Evolutionary conservation across 2,113 vertebrate genomes (phyloP).

Genomic region (Ornithorhynchus anatinus): DNA sequence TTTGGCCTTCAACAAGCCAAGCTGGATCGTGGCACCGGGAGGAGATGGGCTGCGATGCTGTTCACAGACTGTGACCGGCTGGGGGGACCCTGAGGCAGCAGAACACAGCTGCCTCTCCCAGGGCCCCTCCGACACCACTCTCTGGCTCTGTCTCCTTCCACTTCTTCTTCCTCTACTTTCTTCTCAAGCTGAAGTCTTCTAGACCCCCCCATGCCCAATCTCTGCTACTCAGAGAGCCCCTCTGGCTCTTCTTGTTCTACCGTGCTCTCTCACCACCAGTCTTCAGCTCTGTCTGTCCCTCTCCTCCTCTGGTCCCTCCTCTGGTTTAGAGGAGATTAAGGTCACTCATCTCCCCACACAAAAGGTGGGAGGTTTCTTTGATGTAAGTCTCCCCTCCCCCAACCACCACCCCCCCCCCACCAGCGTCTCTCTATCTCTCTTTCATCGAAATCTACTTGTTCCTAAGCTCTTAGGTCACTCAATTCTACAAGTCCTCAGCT

Average conservation of each 20-base stretch:
- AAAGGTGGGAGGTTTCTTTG: too few relatives aligned
- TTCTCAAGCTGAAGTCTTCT: too few relatives aligned
- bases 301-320: neutral
- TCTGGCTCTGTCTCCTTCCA: neutral
- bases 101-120: neutral
- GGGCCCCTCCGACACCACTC: fast-evolving
- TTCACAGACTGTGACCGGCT: neutral
- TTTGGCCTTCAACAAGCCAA: neutral
- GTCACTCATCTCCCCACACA: neutral
- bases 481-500: neutral
- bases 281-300: neutral
- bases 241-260: too few relatives aligned
- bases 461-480: neutral
- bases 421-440: neutral
- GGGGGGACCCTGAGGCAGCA: too few relatives aligned
- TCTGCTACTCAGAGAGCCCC: too few relatives aligned
- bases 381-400: neutral
- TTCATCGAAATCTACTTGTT: neutral
- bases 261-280: neutral
- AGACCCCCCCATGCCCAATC: too few relatives aligned
- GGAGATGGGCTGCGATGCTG: neutral
- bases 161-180: neutral
- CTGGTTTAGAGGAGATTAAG: neutral
- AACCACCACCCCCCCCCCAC: neutral
- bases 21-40: neutral